phyloP scores from a whole-genome alignment of 1,140 invertebrate species.

The Arctopsyche grandis region DNA sequence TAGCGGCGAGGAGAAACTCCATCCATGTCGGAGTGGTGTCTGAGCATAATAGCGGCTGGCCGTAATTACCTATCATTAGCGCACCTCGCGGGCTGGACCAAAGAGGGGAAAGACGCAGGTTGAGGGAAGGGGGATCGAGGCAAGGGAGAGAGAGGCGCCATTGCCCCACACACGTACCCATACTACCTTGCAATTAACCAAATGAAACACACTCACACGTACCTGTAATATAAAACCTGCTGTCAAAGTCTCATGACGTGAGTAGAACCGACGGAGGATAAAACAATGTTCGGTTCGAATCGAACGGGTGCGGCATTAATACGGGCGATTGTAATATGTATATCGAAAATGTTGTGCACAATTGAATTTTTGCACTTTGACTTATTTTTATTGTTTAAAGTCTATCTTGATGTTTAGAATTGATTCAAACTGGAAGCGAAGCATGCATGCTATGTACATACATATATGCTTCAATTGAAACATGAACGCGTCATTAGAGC shows the following conservation, averaged over 20 bases:
- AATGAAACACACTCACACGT: not conserved
- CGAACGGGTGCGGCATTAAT: too few relatives aligned
- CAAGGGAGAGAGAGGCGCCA: constrained; percentile 28
- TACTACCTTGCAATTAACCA: not conserved
- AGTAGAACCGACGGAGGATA: not conserved
- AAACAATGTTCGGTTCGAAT: not conserved
- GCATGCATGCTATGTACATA: too few relatives aligned
- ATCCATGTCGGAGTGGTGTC: constrained; percentile 43
- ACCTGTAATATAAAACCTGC: not conserved
- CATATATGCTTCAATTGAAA: too few relatives aligned
- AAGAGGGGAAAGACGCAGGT: not conserved
- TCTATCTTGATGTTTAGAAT: too few relatives aligned
- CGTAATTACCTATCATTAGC: constrained; percentile 56
- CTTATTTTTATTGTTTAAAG: too few relatives aligned
- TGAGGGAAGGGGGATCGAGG: constrained; percentile 5
- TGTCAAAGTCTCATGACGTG: not conserved
- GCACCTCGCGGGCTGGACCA: constrained; percentile 45
- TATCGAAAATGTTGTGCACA: too few relatives aligned
- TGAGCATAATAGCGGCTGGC: constrained; percentile 52
- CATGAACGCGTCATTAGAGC: too few relatives aligned
- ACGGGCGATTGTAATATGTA: too few relatives aligned
- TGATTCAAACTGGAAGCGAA: too few relatives aligned
- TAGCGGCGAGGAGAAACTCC: not conserved
- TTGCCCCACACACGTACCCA: not conserved
- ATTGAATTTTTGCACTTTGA: too few relatives aligned